phyloP scores from a whole-genome alignment of 92 coral and sea anemone genomes.

The Paramuricea clavata region DNA sequence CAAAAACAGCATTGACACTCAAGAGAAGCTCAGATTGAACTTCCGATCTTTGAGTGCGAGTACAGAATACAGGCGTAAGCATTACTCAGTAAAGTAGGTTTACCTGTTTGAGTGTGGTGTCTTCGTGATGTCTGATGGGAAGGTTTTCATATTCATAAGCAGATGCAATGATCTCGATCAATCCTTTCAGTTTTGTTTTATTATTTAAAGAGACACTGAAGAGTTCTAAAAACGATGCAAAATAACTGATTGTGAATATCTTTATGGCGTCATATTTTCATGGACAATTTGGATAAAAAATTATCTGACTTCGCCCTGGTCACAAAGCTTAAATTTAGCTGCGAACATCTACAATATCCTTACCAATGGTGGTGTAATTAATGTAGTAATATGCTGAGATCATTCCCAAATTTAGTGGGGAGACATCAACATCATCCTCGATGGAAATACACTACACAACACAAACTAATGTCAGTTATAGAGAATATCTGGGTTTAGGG shows the following conservation, averaged over 20 bases:
- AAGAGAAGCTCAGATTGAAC: too few species aligned
- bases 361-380: conserved; percentile 97
- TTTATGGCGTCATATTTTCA: too few species aligned
- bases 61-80: too few species aligned
- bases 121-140: conserved; percentile 99
- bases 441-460: conserved; percentile 80
- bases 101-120: conserved; percentile 97
- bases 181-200: conserved; percentile 93
- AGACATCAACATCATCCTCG: conserved; percentile 96
- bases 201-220: conserved; percentile 97
- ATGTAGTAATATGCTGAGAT: conserved; percentile 98
- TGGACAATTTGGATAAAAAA: too few species aligned
- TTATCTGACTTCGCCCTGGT: background rate
- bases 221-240: conserved; percentile 64
- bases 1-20: too few species aligned
- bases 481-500: too few species aligned
- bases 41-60: too few species aligned
- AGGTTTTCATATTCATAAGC: conserved; percentile 95
- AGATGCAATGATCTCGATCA: conserved; percentile 97
- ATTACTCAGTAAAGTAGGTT: background rate
- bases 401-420: conserved; percentile 98
- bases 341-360: conserved; percentile 30
- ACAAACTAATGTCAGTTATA: background rate
- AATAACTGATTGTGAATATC: background rate
- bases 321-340: background rate